Base-by-base conservation (phyloP, 2,797 vertebrate species). In the Pseudomugil gertrudae region DNA sequence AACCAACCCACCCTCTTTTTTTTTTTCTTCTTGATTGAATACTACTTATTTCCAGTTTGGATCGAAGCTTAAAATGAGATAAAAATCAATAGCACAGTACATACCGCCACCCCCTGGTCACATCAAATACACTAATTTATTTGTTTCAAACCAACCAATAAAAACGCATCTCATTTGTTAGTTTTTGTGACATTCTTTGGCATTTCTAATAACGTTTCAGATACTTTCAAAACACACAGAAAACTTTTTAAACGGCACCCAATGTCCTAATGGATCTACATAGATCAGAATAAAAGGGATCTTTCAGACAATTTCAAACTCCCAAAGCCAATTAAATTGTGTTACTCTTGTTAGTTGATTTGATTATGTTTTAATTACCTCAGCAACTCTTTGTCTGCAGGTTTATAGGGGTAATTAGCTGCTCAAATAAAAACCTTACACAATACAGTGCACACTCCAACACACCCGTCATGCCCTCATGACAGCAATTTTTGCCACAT, bases 401-500 rank as follows among this genome's bases (percentile, higher is more conserved):
- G 21, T 57, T 59, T 47, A 3, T 26, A 8, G 55, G 24, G 70
- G 32, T 36, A 24, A 35, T 48, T 35, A 36, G 53, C 29, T 48
- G 30, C 51, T 56, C 29, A 9, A 64, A 57, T 63, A 61, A 71
- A 69, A 24, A 11, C 23, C 73, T 67, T 61, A 35, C 57, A 27
- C 19, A 47, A 50, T 17, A 26, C 17, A 50, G 47, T 36, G 47
- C 57, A 62, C 58, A 62, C 0, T 51, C 30, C 51, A 27, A 57
- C 62, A 67, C 10, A 74, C 48, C 66, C 59, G n/a, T 40, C 24
- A 13, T 8, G 19, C 8, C 19, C 64, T 69, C 58, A 50, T 15
- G 29, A 78, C 15, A 60, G 74, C 50, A 63, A 72, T 72, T 68
- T 38, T 51, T 57, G 9, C 73, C 74, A 64, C 72, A 75, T 86